Percentiles rank a stretch among this genome's conserved stretches.
phyloP scores from a whole-genome alignment of 2,888 invertebrate genomes.

The Zhengitettix transpicula region DNA sequence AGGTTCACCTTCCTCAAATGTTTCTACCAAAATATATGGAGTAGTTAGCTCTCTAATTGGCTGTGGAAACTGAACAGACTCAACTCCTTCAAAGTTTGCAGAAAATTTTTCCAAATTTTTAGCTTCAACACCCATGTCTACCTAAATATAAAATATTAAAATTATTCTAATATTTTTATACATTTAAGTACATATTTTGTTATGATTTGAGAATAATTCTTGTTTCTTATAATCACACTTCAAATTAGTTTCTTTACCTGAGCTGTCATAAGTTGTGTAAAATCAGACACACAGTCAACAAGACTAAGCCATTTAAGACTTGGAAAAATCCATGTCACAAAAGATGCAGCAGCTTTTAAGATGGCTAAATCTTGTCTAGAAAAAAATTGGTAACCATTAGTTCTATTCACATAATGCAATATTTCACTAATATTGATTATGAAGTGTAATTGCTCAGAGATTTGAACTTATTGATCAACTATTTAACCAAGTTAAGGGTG shows the following conservation, averaged over 20 bases:
- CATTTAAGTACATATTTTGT: no score
- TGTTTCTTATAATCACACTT: no score
- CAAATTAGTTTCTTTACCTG: conserved; percentile 22
- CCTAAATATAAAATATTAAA: neutral
- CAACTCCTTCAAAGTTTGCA: conserved; percentile 22
- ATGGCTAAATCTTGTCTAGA: no score
- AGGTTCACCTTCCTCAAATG: neutral
- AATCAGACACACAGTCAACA: conserved; percentile 28
- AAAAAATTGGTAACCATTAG: no score
- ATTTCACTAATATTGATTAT: no score
- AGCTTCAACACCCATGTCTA: conserved; percentile 27
- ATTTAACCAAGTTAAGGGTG: no score
- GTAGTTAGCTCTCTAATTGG: conserved; percentile 24
- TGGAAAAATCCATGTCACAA: conserved; percentile 18
- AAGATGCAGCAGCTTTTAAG: no score
- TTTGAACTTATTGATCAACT: no score
- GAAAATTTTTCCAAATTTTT: conserved; percentile 25
- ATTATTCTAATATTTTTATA: no score
- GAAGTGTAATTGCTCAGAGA: no score
- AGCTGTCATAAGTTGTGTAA: conserved; percentile 25
- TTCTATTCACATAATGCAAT: no score
- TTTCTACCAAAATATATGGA: conserved; percentile 23
- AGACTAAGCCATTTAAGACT: conserved; percentile 28
- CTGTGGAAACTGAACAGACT: conserved; percentile 24
- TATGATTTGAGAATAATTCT: no score